Conservation (phyloP, 1,140 invertebrate genomes). For the Drosophila triauraria region DNA sequence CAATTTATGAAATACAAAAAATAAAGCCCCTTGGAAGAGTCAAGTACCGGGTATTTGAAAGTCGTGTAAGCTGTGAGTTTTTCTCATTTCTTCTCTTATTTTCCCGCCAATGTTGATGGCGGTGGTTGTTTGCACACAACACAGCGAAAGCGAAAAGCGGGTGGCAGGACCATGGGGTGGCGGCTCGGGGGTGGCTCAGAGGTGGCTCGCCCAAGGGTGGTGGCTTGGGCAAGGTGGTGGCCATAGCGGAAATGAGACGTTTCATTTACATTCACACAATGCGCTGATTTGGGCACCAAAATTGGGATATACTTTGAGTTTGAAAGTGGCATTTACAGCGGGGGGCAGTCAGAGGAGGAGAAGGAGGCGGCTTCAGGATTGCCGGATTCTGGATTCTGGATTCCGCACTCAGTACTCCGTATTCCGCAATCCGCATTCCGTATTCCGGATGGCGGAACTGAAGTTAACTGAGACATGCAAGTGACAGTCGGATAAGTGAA, state of each 20-base stretch:
- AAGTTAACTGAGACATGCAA: slow-evolving; percentile 58
- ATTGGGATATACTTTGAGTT: slow-evolving; percentile 54
- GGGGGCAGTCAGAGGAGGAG: background rate
- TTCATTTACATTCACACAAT: slow-evolving; percentile 82
- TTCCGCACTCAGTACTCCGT: background rate
- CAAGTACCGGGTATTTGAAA: slow-evolving; percentile 19
- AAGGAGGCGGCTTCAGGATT: slow-evolving; percentile 2
- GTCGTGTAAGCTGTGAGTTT: background rate
- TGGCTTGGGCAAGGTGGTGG: slow-evolving; percentile 32
- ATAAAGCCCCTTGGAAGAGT: background rate
- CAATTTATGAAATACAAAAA: background rate
- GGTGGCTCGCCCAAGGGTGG: slow-evolving; percentile 6
- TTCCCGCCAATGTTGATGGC: slow-evolving; percentile 23
- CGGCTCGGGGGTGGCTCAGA: background rate
- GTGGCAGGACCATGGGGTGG: slow-evolving; percentile 22
- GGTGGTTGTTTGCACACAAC: slow-evolving; percentile 48
- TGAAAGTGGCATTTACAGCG: slow-evolving; percentile 24
- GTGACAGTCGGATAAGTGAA: slow-evolving; percentile 67
- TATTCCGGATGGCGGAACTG: slow-evolving; percentile 31
- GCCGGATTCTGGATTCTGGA: background rate
- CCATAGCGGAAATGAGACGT: slow-evolving; percentile 79
- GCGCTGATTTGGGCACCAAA: slow-evolving; percentile 49
- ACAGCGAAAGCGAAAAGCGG: slow-evolving; percentile 18
- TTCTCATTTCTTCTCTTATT: slow-evolving; percentile 3
- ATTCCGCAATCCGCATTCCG: slow-evolving; percentile 31